phyloP scores from a whole-genome alignment of 1,140 invertebrate species.

The Trichogramma pretiosum region DNA sequence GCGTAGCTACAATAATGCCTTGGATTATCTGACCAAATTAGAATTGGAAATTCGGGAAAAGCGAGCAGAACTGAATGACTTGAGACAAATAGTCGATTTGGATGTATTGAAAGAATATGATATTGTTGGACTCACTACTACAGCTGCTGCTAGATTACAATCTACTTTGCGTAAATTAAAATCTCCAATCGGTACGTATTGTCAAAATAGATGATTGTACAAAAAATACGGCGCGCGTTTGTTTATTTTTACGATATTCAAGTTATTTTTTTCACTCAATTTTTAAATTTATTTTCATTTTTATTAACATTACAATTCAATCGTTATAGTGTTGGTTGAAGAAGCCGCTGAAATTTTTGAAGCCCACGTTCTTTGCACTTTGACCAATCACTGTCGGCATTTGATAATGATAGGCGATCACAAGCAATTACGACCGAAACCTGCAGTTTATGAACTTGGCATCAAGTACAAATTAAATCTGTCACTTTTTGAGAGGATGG shows the following conservation, averaged over 20 bases:
- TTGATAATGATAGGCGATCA: constrained; percentile 1
- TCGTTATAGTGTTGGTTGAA: constrained; percentile 1
- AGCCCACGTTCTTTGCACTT: neutral
- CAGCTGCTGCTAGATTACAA: constrained; percentile 1
- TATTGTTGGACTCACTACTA: constrained; percentile 3
- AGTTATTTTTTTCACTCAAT: neutral
- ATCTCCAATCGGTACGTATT: constrained; percentile 4
- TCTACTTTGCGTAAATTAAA: neutral
- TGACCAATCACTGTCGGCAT: neutral
- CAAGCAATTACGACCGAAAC: constrained; percentile 1
- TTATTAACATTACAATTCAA: too few relatives aligned
- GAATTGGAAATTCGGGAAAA: neutral
- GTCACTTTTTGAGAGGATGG: constrained; percentile 3
- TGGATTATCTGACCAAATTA: neutral
- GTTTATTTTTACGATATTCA: too few relatives aligned
- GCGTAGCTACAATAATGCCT: neutral
- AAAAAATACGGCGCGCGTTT: too few relatives aligned
- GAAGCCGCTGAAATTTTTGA: constrained; percentile 3
- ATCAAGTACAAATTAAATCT: constrained; percentile 1
- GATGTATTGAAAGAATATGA: neutral
- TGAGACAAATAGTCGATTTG: neutral
- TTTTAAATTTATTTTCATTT: neutral
- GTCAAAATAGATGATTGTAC: too few relatives aligned
- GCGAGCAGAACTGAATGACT: neutral
- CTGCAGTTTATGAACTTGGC: neutral